phyloP scores from a whole-genome alignment of 2,797 vertebrate species.

The Crocodylus rhombifer region DNA sequence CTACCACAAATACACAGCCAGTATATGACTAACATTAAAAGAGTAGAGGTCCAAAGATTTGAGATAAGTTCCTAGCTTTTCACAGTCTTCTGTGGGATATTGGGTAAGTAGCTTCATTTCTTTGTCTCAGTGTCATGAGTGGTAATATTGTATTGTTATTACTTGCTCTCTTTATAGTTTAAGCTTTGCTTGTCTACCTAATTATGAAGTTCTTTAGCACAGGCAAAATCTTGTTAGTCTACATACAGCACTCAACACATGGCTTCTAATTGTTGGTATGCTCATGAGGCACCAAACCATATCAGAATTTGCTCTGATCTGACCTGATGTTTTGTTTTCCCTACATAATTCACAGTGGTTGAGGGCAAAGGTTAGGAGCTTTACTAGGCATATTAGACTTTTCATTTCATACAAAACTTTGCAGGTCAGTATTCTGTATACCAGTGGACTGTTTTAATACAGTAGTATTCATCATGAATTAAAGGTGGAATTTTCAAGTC shows the following conservation, averaged over 20 bases:
- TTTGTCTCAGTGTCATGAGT: not conserved
- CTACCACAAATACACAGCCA: not conserved
- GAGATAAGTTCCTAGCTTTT: not conserved
- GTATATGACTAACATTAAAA: not conserved
- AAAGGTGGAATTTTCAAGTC: not conserved
- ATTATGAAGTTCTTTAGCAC: not conserved
- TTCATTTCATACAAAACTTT: not conserved
- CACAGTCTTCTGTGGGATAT: not conserved
- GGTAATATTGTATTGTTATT: not conserved
- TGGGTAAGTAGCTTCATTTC: not conserved
- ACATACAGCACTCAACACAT: not conserved
- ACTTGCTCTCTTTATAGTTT: conserved; percentile 5
- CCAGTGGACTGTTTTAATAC: not conserved
- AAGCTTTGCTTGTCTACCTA: not conserved
- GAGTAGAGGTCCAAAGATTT: not conserved
- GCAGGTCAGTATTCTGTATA: not conserved
- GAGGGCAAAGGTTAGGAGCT: not conserved
- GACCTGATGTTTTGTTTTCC: not conserved
- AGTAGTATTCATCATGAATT: not conserved
- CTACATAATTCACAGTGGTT: not conserved
- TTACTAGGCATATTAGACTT: not conserved
- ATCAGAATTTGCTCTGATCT: not conserved
- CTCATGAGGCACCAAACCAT: not conserved
- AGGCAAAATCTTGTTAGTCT: not conserved
- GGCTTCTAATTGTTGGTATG: not conserved